Percentiles rank a stretch among this genome's conserved stretches.
These are phyloP conservation scores for Callipepla californica DNA, from an alignment of 2,113 vertebrate genomes.

Conservation along the genomic window DNA sequence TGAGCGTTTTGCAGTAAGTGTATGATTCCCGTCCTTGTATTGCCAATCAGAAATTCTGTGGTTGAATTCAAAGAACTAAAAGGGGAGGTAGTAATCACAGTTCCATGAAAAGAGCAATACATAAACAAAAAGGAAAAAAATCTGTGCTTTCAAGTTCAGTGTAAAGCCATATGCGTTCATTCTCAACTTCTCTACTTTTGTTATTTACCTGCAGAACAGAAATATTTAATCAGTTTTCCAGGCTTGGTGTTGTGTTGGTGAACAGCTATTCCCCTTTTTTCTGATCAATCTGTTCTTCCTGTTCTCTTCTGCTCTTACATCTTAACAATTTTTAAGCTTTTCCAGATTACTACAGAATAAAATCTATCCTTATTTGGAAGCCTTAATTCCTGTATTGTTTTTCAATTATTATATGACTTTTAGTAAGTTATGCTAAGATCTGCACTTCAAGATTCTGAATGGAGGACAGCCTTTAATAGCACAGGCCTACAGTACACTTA, in stretches of 20 bases:
- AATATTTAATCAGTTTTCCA: not conserved
- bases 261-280: not conserved
- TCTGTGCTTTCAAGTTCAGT: not conserved
- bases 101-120: not conserved
- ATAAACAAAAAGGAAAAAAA: not conserved
- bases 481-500: not conserved
- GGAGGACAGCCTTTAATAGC: not conserved
- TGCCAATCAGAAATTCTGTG: not conserved
- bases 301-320: not conserved
- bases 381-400: not conserved
- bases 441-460: not conserved
- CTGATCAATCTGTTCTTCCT: not conserved
- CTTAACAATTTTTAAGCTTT: not conserved
- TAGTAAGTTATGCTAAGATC: not conserved
- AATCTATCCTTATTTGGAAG: not conserved
- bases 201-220: not conserved
- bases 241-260: not conserved
- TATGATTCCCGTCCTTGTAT: not conserved
- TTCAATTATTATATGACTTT: not conserved
- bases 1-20: not conserved
- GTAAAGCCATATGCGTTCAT: not conserved
- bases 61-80: not conserved
- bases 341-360: not conserved
- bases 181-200: not conserved
- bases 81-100: not conserved